Base-by-base conservation (phyloP, 2,797 vertebrate species). In the Momotus momota region DNA sequence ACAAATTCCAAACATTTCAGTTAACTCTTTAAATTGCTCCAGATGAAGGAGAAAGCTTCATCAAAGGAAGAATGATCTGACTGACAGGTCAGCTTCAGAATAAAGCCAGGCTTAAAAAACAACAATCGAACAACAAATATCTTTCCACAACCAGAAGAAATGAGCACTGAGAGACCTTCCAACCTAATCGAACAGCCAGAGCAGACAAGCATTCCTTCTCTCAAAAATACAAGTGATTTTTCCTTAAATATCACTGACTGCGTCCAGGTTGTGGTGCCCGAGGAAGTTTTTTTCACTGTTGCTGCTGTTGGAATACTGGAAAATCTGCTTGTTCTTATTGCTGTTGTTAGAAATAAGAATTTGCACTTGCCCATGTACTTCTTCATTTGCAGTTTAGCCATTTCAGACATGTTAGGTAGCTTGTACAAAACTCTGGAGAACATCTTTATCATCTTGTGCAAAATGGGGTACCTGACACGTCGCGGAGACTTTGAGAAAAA, bases 281-380 rank as follows among this genome's bases (percentile, higher is more conserved):
- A 98, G 65, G 97, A 98, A 82, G 94, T 99, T 58, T 99, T 99
- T 96, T 98, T 99, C 90, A 96, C 96, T 13, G 98, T 99, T 27
- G 99, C 99, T 40, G 90, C 98, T 1, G 93, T 98, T 25, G 99
- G 99, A 35, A 97, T 99, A 93, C 92, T 98, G 21, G 99, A 99
- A 97, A 99, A 99, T 92, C 94, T 99, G 62, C 97, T 99, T 51
- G 98, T 99, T 26, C 98, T 99, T 48, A 81, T 99, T 81, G 99
- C 99, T 8, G 98, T 99, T 54, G 96, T 99, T 71, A 97, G 96
- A 81, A 99, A 99, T 93, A 99, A 98, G 97, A 99, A 99, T 85
- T 98, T 99, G 29, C 99, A 99, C 94, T 98, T 98, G 2, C 99
- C 99, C 79, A 99, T 99, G 99, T 99, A 99, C 96, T 98, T 98